These are phyloP conservation scores for Bradysia coprophila DNA, from an alignment of 1,140 invertebrate genomes.

Conservation along the genomic window DNA sequence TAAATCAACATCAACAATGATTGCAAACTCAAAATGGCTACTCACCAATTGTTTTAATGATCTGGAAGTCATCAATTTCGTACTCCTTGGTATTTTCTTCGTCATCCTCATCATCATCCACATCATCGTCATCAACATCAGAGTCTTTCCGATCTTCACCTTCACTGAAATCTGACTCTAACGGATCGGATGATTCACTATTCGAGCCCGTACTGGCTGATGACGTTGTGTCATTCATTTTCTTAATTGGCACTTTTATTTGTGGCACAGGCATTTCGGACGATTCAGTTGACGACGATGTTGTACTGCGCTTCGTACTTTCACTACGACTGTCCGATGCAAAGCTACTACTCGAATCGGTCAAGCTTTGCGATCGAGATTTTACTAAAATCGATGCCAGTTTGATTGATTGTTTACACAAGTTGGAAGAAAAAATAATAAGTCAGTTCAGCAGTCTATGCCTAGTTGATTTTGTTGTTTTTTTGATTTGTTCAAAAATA, in stretches of 20 bases:
- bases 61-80: constrained; percentile 56
- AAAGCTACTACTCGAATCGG: neutral
- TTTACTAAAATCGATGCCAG: neutral
- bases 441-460: too few relatives aligned
- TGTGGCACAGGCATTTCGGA: neutral
- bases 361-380: neutral
- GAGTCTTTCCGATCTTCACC: constrained; percentile 6
- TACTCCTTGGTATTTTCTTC: constrained; percentile 26
- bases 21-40: constrained; percentile 3
- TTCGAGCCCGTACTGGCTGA: constrained; percentile 10
- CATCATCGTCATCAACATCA: constrained; percentile 8
- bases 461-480: too few relatives aligned
- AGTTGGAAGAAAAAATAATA: too few relatives aligned
- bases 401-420: too few relatives aligned
- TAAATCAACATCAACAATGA: too few relatives aligned
- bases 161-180: constrained; percentile 18
- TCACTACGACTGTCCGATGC: neutral
- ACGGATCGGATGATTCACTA: constrained; percentile 20
- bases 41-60: constrained; percentile 67
- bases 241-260: neutral
- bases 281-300: neutral
- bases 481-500: too few relatives aligned
- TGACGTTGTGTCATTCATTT: neutral
- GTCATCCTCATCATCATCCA: constrained; percentile 16
- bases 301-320: neutral